Conservation (phyloP, 2,797 vertebrate species). For the Cottoperca gobio region DNA sequence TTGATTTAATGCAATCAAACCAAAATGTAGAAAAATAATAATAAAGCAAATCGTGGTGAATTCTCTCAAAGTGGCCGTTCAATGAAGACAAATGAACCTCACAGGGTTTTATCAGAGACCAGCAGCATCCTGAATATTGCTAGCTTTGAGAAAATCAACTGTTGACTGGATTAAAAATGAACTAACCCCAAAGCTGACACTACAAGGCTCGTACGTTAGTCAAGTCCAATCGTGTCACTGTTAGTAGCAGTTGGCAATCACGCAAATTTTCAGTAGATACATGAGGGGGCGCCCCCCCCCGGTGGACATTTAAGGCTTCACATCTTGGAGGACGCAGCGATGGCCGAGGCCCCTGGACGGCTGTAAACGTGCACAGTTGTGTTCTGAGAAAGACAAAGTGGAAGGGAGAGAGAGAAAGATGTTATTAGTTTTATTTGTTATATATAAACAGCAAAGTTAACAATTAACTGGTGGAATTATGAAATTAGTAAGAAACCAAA, state of each 20-base stretch:
- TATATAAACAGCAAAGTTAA: not conserved
- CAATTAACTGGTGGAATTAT: not conserved
- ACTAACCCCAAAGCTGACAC: not conserved
- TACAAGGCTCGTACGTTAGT: not conserved
- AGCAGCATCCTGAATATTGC: not conserved
- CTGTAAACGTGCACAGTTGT: conserved; percentile 82
- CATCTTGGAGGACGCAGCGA: conserved; percentile 89
- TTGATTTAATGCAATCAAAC: not conserved
- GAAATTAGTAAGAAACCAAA: not conserved
- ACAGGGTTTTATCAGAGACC: not conserved
- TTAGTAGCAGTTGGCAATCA: conserved; percentile 15
- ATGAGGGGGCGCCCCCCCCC: not conserved
- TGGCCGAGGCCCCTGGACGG: conserved; percentile 72
- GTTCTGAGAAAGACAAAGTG: conserved; percentile 76
- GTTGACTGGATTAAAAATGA: not conserved
- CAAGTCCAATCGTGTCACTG: not conserved
- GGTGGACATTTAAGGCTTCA: conserved; percentile 67
- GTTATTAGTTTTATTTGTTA: not conserved
- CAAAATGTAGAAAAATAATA: not conserved
- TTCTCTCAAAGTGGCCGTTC: not conserved
- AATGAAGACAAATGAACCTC: not conserved
- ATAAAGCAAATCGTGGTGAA: not conserved
- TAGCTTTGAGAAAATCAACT: not conserved
- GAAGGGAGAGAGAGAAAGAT: not conserved
- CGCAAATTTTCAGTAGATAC: not conserved